Evolutionary conservation across 2,113 vertebrate genomes (phyloP).

Genomic region (Scomber colias): DNA sequence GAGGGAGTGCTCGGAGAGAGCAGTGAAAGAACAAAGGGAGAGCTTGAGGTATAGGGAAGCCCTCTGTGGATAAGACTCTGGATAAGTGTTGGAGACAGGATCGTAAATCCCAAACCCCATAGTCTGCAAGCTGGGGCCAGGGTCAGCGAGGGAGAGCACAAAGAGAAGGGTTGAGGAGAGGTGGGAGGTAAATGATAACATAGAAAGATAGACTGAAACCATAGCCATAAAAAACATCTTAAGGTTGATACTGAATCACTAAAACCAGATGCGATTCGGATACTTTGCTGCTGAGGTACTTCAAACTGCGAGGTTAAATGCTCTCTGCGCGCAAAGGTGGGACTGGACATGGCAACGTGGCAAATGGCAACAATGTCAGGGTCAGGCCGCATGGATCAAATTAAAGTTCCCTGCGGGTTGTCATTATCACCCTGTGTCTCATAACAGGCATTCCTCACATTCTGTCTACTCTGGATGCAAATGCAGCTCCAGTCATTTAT

Average conservation of each 20-base stretch:
- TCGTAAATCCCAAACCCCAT: constrained; percentile 73
- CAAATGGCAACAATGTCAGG: constrained; percentile 51
- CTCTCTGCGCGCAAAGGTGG: not conserved
- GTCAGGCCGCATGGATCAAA: constrained; percentile 46
- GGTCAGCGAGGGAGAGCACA: constrained; percentile 66
- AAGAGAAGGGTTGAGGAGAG: constrained; percentile 43
- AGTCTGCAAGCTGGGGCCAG: constrained; percentile 57
- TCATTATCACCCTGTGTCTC: constrained; percentile 45
- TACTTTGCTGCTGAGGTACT: constrained; percentile 32
- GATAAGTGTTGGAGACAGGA: constrained; percentile 67
- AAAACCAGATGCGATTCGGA: constrained; percentile 56
- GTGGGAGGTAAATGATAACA: constrained; percentile 64
- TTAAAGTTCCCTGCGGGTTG: constrained; percentile 53
- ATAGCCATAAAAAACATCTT: constrained; percentile 64
- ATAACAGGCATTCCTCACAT: constrained; percentile 61
- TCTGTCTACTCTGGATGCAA: constrained; percentile 27
- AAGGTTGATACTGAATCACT: constrained; percentile 44
- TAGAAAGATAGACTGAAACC: constrained; percentile 63
- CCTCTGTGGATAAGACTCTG: constrained; percentile 59
- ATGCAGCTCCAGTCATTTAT: constrained; percentile 22
- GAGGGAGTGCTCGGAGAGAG: constrained; percentile 60
- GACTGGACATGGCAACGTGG: constrained; percentile 47
- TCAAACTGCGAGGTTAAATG: not conserved
- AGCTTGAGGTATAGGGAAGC: constrained; percentile 57
- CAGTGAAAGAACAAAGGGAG: constrained; percentile 73